A percentile compares a stretch with the other conserved stretches of the same genome.
These are phyloP conservation scores for Cinara cedri DNA, from an alignment of 2,888 invertebrate genomes.

Conservation along the genomic window DNA sequence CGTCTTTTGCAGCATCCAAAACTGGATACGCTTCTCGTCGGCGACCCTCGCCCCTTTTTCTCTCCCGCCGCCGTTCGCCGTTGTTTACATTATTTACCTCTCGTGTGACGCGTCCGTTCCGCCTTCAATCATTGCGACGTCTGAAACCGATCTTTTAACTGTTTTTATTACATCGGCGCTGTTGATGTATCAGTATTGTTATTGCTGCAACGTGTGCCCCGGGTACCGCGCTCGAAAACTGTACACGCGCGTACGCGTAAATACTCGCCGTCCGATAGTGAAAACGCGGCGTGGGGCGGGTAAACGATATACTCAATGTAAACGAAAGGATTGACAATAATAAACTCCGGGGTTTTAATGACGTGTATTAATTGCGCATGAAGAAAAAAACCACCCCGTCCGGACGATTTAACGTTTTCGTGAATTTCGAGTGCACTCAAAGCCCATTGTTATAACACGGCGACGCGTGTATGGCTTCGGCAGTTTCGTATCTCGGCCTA, in stretches of 20 bases:
- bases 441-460: not conserved
- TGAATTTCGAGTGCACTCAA: not conserved
- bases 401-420: not conserved
- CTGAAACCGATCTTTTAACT: slow-evolving; percentile 23
- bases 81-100: slow-evolving; percentile 28
- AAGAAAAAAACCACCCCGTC: not conserved
- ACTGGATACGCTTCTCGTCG: not conserved
- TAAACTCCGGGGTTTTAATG: not conserved
- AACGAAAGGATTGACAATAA: not conserved
- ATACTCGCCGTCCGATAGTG: not conserved
- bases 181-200: not conserved
- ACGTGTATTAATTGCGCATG: not conserved
- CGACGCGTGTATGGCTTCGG: too few species aligned
- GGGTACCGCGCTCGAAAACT: not conserved
- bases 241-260: not conserved
- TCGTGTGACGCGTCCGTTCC: slow-evolving; percentile 23
- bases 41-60: slow-evolving; percentile 1
- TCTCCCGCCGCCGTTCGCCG: not conserved
- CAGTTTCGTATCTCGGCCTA: too few species aligned
- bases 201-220: too few species aligned
- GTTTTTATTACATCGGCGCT: not conserved
- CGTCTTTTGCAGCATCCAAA: slow-evolving; percentile 25
- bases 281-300: too few species aligned
- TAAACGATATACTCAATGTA: not conserved
- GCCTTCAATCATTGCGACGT: not conserved